Base-by-base conservation (phyloP, 2,113 vertebrate genomes). In the Neodontobutis hainanensis region DNA sequence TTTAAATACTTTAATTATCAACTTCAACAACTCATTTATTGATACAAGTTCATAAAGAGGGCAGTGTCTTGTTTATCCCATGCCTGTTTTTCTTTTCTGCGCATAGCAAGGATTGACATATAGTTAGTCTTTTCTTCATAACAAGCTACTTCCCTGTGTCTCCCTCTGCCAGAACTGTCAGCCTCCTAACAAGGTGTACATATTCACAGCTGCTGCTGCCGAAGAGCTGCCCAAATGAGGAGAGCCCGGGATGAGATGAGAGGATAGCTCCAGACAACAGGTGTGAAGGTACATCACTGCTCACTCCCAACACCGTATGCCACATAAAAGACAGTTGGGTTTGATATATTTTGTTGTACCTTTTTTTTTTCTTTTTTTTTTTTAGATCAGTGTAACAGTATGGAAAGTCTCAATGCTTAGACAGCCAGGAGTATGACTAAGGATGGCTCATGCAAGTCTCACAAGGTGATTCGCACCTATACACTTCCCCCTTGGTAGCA, bases 101-200 rank as follows among this genome's bases (percentile, higher is more conserved):
- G 59, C 65, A 52, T 9, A 19, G 48, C 53, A 69, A 27, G 47
- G 50, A 76, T 66, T 74, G 75, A 81, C 82, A 63, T 36, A 57
- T 62, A 79, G 80, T 69, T 85, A 70, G 51, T 75, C 63, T 77
- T 68, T 71, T 82, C 78, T 71, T 79, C 58, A 68, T 86, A 87
- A 85, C 80, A 82, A 87, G 78, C 80, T 65, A 60, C 65, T 79
- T 73, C 36, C 42, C 59, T 45, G 15, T 77, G 67, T 86, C 80
- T 75, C 58, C 64, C 66, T 64, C 74, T 76, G 75, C 82, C 84
- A 84, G 69, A 83, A 58, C 77, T 83, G 85, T 85, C 81, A 83
- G 14, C 75, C 34, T 7, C 70, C 74, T 80, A 87, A 88, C 82
- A 89, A 86, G 84, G 81, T 81, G 73, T 58, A 78, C 70, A 75